Conservation (phyloP, 1,140 invertebrate genomes). For the Meloidogyne exigua region DNA sequence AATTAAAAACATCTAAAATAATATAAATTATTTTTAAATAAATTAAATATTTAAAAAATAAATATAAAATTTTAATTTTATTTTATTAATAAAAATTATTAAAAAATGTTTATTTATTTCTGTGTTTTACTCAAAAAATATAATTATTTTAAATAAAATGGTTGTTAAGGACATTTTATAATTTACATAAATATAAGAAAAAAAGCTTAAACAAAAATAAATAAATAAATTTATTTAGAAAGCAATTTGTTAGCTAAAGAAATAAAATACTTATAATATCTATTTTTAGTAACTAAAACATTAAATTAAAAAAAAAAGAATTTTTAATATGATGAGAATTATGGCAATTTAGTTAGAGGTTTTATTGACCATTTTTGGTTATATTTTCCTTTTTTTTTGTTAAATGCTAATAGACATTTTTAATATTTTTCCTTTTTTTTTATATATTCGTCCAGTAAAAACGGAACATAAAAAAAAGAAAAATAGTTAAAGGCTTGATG, state of each 20-base stretch:
- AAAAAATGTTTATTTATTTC: too few species aligned
- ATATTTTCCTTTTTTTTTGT: not conserved
- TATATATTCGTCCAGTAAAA: not conserved
- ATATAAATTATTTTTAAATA: too few species aligned
- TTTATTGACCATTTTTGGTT: too few species aligned
- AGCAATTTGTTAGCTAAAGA: not conserved
- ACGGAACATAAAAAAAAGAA: not conserved
- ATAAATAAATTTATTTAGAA: not conserved
- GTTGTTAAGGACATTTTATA: constrained; percentile 8
- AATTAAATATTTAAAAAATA: too few species aligned
- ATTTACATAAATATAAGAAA: too few species aligned
- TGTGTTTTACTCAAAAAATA: too few species aligned
- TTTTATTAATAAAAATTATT: too few species aligned
- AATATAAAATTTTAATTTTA: too few species aligned
- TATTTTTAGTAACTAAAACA: constrained; percentile 9
- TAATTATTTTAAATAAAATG: not conserved
- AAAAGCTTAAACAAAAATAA: not conserved
- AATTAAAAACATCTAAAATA: not conserved
- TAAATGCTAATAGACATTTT: not conserved
- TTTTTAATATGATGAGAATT: not conserved
- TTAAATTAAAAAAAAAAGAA: not conserved
- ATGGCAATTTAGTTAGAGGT: not conserved
- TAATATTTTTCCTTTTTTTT: not conserved
- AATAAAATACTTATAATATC: not conserved
- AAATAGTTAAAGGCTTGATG: not conserved